Percentiles rank a stretch among this genome's conserved stretches.
phyloP scores from a whole-genome alignment of 2,888 invertebrate genomes.

The Pterobdella sp. region DNA sequence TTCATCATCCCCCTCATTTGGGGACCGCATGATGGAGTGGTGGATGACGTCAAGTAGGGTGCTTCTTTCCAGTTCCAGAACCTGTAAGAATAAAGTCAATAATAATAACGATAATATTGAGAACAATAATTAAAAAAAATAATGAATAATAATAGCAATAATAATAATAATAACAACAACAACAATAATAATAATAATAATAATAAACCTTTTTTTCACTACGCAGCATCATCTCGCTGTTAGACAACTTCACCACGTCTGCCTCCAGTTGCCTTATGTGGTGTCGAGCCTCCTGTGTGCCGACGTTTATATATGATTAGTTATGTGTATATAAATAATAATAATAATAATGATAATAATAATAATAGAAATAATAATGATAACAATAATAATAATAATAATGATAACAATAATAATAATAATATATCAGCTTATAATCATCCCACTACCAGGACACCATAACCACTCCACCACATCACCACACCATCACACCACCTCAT shows the following conservation, averaged over 20 bases:
- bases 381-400: not conserved
- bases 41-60: slow-evolving; percentile 46
- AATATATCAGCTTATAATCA: no score
- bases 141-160: no score
- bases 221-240: slow-evolving; percentile 44
- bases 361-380: not conserved
- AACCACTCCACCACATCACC: no score
- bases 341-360: not conserved
- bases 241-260: slow-evolving; percentile 35
- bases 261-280: slow-evolving; percentile 43
- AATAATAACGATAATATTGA: no score
- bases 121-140: no score
- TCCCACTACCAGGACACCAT: no score
- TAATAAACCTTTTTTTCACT: slow-evolving; percentile 45
- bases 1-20: not conserved
- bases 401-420: not conserved
- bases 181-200: no score
- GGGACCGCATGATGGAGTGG: slow-evolving; percentile 37
- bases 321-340: slow-evolving; percentile 16
- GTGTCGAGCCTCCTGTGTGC: slow-evolving; percentile 40
- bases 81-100: no score
- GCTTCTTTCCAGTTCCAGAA: slow-evolving; percentile 47
- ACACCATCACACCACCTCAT: no score
- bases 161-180: no score
- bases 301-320: not conserved